Conservation (phyloP, 1,140 invertebrate genomes). For the Lepidurus packardi region DNA sequence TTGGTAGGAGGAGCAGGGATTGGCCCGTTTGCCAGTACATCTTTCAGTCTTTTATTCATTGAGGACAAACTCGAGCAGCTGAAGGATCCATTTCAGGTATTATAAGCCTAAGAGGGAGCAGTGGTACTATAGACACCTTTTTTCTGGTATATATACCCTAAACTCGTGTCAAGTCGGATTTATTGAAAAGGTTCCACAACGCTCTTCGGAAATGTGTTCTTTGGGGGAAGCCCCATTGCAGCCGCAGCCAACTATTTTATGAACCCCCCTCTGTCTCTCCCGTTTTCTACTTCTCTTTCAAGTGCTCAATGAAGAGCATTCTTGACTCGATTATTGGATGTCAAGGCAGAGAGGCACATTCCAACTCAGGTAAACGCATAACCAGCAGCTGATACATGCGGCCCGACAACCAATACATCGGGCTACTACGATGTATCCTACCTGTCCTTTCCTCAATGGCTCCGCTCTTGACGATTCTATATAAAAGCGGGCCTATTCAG, state of each 20-base stretch:
- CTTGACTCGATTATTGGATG: slow-evolving; percentile 14
- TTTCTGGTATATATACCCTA: neutral
- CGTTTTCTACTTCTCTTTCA: neutral
- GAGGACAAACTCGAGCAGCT: slow-evolving; percentile 20
- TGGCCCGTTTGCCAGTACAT: slow-evolving; percentile 12
- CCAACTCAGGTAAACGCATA: neutral
- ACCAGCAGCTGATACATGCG: slow-evolving; percentile 13
- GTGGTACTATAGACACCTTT: slow-evolving; percentile 10
- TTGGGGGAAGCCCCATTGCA: neutral
- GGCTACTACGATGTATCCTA: neutral
- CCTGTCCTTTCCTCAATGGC: slow-evolving; percentile 9
- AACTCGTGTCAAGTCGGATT: slow-evolving; percentile 21
- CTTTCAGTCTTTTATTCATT: slow-evolving; percentile 1
- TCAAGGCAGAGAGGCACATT: slow-evolving; percentile 17
- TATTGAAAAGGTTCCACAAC: neutral
- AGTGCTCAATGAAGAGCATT: slow-evolving; percentile 22
- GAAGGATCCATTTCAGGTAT: slow-evolving; percentile 18
- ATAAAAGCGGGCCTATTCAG: neutral
- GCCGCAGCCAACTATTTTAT: slow-evolving; percentile 10
- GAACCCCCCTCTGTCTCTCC: neutral
- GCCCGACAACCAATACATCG: neutral
- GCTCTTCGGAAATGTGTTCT: neutral
- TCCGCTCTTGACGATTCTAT: neutral
- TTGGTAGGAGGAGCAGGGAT: slow-evolving; percentile 13
- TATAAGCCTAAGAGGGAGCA: neutral